Conservation (phyloP, 2,113 vertebrate genomes). For the Symphodus melops region DNA sequence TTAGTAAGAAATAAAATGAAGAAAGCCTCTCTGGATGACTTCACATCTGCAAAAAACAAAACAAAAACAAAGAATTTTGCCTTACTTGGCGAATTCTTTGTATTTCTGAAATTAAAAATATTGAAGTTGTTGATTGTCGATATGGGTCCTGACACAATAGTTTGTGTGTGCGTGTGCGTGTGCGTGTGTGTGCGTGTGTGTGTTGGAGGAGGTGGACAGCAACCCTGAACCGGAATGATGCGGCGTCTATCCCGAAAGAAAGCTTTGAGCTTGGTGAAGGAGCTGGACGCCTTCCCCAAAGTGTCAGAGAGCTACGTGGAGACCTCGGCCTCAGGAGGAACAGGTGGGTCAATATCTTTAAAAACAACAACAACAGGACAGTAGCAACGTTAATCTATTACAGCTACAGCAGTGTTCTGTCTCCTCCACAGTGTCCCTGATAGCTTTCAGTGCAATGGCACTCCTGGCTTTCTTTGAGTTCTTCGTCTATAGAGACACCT, state of each 20-base stretch:
- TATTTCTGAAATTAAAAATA: no score
- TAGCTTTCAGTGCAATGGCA: constrained; percentile 92
- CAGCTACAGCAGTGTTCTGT: background rate
- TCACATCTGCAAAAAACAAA: no score
- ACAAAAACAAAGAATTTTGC: no score
- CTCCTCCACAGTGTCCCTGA: constrained; percentile 87
- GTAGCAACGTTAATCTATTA: background rate
- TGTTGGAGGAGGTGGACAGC: constrained; percentile 47
- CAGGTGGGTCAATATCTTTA: constrained; percentile 80
- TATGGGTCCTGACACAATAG: no score
- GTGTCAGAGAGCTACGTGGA: constrained; percentile 96
- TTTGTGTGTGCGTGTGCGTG: background rate
- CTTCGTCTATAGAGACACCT: constrained; percentile 94
- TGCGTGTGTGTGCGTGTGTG: background rate
- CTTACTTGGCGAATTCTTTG: no score
- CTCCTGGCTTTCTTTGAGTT: constrained; percentile 94
- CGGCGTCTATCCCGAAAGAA: constrained; percentile 94
- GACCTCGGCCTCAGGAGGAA: constrained; percentile 91
- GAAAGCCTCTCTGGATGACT: no score
- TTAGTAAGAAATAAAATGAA: no score
- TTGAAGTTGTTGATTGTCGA: no score
- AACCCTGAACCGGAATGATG: constrained; percentile 84
- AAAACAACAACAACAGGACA: background rate
- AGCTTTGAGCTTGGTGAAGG: constrained; percentile 94
- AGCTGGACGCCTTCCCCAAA: constrained; percentile 97